Evolutionary conservation across 2,113 vertebrate genomes (phyloP).

Genomic region (Galbula dea): DNA sequence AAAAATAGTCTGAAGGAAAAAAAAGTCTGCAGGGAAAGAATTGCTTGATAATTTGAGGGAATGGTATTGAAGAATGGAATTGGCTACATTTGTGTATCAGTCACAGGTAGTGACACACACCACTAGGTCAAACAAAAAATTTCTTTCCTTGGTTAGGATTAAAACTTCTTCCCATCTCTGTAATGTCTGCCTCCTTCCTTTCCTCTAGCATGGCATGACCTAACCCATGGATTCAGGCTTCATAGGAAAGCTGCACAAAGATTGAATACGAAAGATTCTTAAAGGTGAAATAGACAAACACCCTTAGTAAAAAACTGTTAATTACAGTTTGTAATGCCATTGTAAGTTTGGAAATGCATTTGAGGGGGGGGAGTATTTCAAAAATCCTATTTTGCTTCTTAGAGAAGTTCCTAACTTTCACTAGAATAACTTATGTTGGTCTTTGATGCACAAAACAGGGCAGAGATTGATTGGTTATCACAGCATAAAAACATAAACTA

Average conservation of each 20-base stretch:
- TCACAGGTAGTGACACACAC: neutral
- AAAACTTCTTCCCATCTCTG: neutral
- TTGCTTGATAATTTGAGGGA: neutral
- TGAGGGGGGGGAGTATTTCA: too few species aligned
- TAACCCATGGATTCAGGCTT: neutral
- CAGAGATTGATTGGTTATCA: neutral
- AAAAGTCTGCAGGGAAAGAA: neutral
- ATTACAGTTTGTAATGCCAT: neutral
- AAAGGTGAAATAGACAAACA: neutral
- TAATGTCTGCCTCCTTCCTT: neutral
- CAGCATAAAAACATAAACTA: neutral
- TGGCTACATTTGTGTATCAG: rapidly evolving
- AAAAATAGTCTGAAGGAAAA: neutral
- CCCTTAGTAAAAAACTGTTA: neutral
- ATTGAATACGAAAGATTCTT: neutral
- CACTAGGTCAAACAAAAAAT: neutral
- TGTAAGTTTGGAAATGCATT: neutral
- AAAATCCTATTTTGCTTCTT: neutral
- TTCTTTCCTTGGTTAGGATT: neutral
- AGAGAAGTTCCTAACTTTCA: neutral
- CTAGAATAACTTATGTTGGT: neutral
- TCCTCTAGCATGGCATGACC: neutral
- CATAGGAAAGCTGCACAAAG: neutral
- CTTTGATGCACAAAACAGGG: neutral
- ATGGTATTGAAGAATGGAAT: neutral